phyloP scores from a whole-genome alignment of 1,140 invertebrate genomes.

The Octopus sinensis region DNA sequence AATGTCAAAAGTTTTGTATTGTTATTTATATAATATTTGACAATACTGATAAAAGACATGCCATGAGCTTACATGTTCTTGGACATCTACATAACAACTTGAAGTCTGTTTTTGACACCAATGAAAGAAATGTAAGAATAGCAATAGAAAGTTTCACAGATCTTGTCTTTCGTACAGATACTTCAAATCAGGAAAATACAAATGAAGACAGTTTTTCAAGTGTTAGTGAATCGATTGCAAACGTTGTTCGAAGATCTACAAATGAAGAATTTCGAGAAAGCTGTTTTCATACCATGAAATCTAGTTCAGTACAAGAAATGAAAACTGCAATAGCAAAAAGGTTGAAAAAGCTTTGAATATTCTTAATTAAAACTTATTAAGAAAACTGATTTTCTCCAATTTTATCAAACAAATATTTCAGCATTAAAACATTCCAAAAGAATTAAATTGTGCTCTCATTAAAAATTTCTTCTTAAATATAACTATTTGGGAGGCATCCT shows the following conservation, averaged over 20 bases:
- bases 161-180: too few relatives aligned
- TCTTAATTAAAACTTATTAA: too few relatives aligned
- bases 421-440: too few relatives aligned
- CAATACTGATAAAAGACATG: neutral
- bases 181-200: too few relatives aligned
- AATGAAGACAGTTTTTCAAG: too few relatives aligned
- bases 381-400: too few relatives aligned
- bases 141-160: too few relatives aligned
- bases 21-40: neutral
- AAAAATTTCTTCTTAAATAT: too few relatives aligned
- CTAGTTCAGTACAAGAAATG: neutral
- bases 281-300: neutral
- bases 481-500: too few relatives aligned
- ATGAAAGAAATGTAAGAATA: neutral
- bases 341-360: neutral
- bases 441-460: too few relatives aligned
- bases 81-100: neutral
- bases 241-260: neutral
- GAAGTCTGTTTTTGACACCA: neutral
- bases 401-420: too few relatives aligned
- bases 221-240: neutral
- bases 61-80: neutral
- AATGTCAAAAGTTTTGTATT: neutral
- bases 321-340: neutral
- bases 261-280: neutral